phyloP scores from a whole-genome alignment of 1,140 invertebrate genomes.

The Drosophila tani region DNA sequence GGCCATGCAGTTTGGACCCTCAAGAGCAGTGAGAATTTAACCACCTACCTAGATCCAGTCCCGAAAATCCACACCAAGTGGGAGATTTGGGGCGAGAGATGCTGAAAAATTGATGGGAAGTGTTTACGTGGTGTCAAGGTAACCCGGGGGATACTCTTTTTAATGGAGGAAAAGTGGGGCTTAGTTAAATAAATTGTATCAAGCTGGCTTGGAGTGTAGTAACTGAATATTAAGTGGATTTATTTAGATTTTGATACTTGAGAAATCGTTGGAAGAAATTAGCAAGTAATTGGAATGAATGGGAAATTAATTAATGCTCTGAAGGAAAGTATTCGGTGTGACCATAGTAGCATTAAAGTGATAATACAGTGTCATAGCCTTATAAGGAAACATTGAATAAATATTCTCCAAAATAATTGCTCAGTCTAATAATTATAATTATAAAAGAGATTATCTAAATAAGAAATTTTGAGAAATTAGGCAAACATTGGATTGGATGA shows the following conservation, averaged over 20 bases:
- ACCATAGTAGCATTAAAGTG: no score
- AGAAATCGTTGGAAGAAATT: background rate
- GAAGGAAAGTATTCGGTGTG: background rate
- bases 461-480: no score
- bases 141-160: conserved; percentile 16
- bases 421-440: no score
- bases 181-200: background rate
- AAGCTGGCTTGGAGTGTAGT: background rate
- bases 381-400: background rate
- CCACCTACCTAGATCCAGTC: conserved; percentile 31
- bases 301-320: background rate
- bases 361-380: no score
- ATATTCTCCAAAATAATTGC: rapidly evolving
- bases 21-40: conserved; percentile 1
- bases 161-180: conserved; percentile 2
- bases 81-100: conserved; percentile 12
- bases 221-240: background rate
- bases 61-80: conserved; percentile 37
- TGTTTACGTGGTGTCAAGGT: conserved; percentile 5
- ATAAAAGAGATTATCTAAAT: background rate
- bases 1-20: conserved; percentile 43
- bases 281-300: background rate
- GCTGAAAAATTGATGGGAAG: conserved; percentile 48
- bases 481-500: background rate
- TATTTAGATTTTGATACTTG: background rate